Evolutionary conservation across 2,797 vertebrate genomes (phyloP), one percentile per base, ranked within the genome.

Genomic region (Tenualosa ilisha): DNA sequence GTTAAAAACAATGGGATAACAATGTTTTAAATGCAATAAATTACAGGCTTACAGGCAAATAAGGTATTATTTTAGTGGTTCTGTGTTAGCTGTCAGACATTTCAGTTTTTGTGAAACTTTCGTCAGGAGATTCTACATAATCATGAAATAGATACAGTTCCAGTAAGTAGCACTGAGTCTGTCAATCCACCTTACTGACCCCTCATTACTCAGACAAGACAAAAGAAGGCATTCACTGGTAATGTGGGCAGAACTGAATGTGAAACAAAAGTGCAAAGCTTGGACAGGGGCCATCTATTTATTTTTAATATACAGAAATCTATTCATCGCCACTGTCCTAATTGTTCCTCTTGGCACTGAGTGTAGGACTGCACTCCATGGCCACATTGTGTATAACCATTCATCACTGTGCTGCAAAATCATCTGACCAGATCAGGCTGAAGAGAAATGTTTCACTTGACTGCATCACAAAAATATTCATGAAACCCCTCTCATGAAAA

Each of bases 161-260:
- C 68, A 75, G 15, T 79, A 22, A 46, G 37, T 17, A 20, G 40
- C 40, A 79, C 72, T 79, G 15, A 37, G 72, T 79, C 40, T 79
- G 20, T 22, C 37, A 79, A 46, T 15, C 31, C 22, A 75, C 20
- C 40, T 53, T 86, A 83, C 75, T 43, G 53, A 85, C 75, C 84
- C 84, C 86, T 82, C 56, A 83, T 86, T 83, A 82, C 37, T 85
- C 53, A 17, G 53, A 20, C 51, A 59, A 82, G 56, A 90, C 88
- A 90, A 87, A 86, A 87, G 72, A 72, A 85, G 75, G 20, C 84
- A 86, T 81, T 89, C 85, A 88, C 63, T 59, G 49, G 51, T 46
- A 68, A 54, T 43, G 11, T 72, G 54, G 50, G 31, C 81, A 46
- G 3, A 85, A 0, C 53, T 81, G 22, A 49, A 86, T 86, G 84